Evolutionary conservation across 2,888 invertebrate species (phyloP), one percentile per base, ranked within the genome.

Genomic region (Unio delphinus): DNA sequence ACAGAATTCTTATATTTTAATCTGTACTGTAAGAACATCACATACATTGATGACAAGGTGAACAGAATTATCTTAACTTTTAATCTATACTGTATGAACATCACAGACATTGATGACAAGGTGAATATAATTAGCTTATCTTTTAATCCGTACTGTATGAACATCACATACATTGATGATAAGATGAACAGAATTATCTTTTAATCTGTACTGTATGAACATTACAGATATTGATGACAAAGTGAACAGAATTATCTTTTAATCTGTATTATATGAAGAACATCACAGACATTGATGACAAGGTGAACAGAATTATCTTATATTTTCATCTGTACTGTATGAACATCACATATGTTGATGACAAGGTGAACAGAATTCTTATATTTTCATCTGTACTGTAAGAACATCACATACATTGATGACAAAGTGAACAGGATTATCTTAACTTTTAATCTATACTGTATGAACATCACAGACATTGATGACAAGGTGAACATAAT

Each of bases 211-310:
- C 91, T 97, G 96, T 5, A 99, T 99, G 98, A 99, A 99, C 89
- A 96, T 99, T 81, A 99, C 99, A 11, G 99, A 99, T 90, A 96
- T 99, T 87, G 99, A 99, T 92, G 99, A 99, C 90, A 99, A 99
- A 89, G 91, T 92, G 75, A 80, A 85, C 74, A 26, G 20, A 57
- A 57, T 20, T 57, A 28, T 28, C 28, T 28, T 28, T 28, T 28
- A 28, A 28, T 28, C 92, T 95, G 71, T 99, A 96, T 92, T 97
- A 96, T 5, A 99, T 99, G 98, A 99, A 99, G 98, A 99, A 99
- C 89, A 96, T 99, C 81, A 99, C 99, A 11, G 99, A 99, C 90
- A 96, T 99, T 87, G 99, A 99, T 92, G 99, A 99, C 90, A 99
- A 99, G 89, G 91, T 92, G 75, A 81, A 85, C 74, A 26, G 20